Base-by-base conservation (phyloP, 2,888 invertebrate genomes). In the Rhimphoctona megacephalus region DNA sequence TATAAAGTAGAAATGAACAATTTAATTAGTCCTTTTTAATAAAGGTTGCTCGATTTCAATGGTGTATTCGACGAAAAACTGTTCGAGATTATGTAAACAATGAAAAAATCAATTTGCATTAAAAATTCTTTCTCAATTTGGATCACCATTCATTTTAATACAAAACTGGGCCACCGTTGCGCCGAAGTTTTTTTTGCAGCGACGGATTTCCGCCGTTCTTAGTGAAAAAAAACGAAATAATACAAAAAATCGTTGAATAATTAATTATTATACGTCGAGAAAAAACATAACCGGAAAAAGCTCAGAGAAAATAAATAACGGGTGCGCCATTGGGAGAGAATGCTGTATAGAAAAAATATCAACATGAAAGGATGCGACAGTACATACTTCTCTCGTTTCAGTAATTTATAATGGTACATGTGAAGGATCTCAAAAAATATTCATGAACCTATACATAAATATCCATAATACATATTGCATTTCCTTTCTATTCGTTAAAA, bases 251-350 rank as follows among this genome's bases (percentile, higher is more conserved):
- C 30, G 69, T 61, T 33, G 81, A 82, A 85, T 81, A 82, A 78
- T 85, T 81, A 82, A 78, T 85, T 74, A 85, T 82, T 52, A 43
- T 74, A 69, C 81, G 39, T 61, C 69, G 73, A 78, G 74, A 79
- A 85, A 25, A 64, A 49, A 49, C 5, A 73, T 52, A n/a, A 64
- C 61, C 81, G 85, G 66, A 79, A 52, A 49, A 77, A 82, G 61
- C 64, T 49, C 36, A 70, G 61, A 74, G 52, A 67, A 82, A 78
- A 81, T 78, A 70, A 82, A 85, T 78, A 64, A 70, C 78, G 73
- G 52, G 74, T 70, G 49, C 67, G 39, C 70, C 30, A 22, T 52
- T 11, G 19, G 11, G 7, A n/a, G 49, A 36, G 52, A 77, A 43
- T 72, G 54, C 70, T 57, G 76, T 43, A 54, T 52, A n/a, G 74